Evolutionary conservation across 2,113 vertebrate genomes (phyloP).

Genomic region (Caloenas nicobarica): DNA sequence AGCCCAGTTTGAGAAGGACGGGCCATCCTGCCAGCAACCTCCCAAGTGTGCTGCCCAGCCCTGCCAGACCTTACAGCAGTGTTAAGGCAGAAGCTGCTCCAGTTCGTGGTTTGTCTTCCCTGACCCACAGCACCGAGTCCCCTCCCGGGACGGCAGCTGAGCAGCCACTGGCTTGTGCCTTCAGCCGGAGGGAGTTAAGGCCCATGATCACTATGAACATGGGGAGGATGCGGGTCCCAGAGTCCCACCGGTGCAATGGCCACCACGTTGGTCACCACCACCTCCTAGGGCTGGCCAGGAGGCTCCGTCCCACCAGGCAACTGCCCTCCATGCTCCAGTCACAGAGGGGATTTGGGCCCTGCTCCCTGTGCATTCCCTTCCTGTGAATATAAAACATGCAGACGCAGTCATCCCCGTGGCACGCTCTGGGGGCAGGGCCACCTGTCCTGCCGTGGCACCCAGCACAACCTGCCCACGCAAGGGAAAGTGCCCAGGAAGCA

Average conservation of each 20-base stretch:
- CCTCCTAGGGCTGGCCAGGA: not conserved
- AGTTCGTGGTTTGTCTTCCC: not conserved
- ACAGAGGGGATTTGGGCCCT: not conserved
- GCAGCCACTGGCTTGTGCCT: not conserved
- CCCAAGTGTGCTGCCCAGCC: not conserved
- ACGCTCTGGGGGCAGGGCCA: not conserved
- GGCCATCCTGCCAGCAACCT: not conserved
- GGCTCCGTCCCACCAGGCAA: not conserved
- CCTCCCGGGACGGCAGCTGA: accelerated
- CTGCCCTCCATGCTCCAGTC: not conserved
- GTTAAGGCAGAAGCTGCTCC: not conserved
- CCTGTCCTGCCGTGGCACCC: not conserved
- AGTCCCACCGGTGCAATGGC: not conserved
- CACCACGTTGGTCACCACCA: accelerated
- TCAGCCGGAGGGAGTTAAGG: not conserved
- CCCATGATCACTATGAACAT: accelerated
- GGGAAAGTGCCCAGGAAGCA: not conserved
- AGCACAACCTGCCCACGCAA: not conserved
- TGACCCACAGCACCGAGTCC: not conserved
- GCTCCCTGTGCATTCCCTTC: not conserved
- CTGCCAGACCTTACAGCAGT: not conserved
- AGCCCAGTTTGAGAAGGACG: not conserved
- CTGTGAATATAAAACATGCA: not conserved
- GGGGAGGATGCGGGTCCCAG: not conserved
- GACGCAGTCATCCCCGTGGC: accelerated